Percentiles rank a stretch among this genome's conserved stretches.
Evolutionary conservation across 2,888 invertebrate genomes (phyloP).

Genomic region (Yponomeuta sedellus): DNA sequence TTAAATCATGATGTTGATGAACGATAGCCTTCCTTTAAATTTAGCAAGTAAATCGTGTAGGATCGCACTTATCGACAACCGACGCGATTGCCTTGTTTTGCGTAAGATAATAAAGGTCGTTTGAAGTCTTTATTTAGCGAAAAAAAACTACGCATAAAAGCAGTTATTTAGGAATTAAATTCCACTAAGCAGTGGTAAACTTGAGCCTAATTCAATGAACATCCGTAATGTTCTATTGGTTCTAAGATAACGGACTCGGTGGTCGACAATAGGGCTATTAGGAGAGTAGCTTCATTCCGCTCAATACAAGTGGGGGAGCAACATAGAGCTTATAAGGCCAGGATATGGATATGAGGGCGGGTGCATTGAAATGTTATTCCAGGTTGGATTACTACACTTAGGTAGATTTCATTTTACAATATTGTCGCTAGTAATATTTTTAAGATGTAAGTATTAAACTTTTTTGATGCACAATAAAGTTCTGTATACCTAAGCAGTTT

Average conservation of each 20-base stretch:
- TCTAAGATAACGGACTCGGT: conserved; percentile 50
- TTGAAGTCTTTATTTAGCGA: too few relatives aligned
- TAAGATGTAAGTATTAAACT: neutral
- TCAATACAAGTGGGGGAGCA: conserved; percentile 30
- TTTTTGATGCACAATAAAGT: neutral
- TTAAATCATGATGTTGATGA: conserved; percentile 15
- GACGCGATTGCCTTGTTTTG: neutral
- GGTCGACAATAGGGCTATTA: conserved; percentile 56
- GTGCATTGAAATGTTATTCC: conserved; percentile 53
- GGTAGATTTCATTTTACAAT: neutral
- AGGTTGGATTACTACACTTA: conserved; percentile 44
- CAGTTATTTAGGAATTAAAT: too few relatives aligned
- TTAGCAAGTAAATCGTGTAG: neutral
- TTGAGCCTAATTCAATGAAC: conserved; percentile 38
- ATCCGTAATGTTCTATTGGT: conserved; percentile 40
- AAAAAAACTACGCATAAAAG: too few relatives aligned
- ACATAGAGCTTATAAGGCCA: conserved; percentile 26
- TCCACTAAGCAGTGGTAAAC: too few relatives aligned
- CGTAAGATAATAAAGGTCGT: too few relatives aligned
- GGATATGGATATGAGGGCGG: conserved; percentile 41
- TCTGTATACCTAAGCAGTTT: neutral
- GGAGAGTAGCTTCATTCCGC: conserved; percentile 48
- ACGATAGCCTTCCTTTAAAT: neutral
- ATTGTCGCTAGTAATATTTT: neutral
- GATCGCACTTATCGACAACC: neutral